Percentiles rank a stretch among this genome's conserved stretches.
phyloP scores from a whole-genome alignment of 1,140 invertebrate genomes.

The Danaus plexippus region DNA sequence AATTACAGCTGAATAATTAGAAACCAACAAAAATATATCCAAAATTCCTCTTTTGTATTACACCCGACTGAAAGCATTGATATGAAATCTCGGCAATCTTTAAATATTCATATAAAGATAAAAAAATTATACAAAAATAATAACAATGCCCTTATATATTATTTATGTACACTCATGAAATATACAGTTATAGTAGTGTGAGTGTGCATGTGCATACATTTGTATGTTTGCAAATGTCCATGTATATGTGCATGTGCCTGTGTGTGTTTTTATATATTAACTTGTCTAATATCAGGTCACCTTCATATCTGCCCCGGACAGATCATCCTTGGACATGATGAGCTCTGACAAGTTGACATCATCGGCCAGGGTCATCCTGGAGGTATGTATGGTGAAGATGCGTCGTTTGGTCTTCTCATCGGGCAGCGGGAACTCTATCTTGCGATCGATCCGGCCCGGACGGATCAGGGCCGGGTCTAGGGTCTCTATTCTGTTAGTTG shows the following conservation, averaged over 20 bases:
- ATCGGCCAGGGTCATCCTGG: conserved; percentile 96
- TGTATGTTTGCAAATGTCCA: too few species aligned
- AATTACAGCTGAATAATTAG: neutral
- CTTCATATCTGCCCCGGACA: conserved; percentile 96
- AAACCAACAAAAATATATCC: neutral
- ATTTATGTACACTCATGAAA: too few species aligned
- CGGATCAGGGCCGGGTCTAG: conserved; percentile 97
- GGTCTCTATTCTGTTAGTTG: conserved; percentile 99
- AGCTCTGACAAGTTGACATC: conserved; percentile 99
- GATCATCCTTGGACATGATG: conserved; percentile 99
- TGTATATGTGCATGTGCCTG: too few species aligned
- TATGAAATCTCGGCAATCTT: too few species aligned
- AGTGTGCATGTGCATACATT: too few species aligned
- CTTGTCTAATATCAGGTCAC: conserved; percentile 46
- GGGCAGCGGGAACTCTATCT: conserved; percentile 99
- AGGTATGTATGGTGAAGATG: conserved; percentile 99
- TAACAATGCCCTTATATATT: too few species aligned
- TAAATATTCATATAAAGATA: conserved; percentile 2
- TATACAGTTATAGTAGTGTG: too few species aligned
- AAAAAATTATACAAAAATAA: neutral
- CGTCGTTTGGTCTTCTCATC: conserved; percentile 97
- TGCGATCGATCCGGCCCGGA: conserved; percentile 97
- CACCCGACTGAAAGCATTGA: too few species aligned
- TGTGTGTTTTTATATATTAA: too few species aligned
- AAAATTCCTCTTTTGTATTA: too few species aligned